Conservation (phyloP, 2,113 vertebrate species). For the crab-eating macaque (Macaca fascicularis) region DNA sequence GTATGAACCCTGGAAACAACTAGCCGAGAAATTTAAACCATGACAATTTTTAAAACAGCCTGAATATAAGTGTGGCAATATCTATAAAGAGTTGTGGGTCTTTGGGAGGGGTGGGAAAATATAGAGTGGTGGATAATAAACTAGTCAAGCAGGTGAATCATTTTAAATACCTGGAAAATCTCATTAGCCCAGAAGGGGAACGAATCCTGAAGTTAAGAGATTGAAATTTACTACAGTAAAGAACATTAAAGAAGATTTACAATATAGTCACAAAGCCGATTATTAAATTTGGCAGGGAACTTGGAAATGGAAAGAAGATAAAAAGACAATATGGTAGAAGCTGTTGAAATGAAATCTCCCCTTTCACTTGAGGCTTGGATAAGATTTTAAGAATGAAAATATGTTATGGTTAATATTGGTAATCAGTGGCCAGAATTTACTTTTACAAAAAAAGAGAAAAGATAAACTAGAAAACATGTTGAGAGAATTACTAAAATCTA, state of each 20-base stretch:
- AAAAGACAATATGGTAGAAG: conserved; percentile 38
- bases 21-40: conserved; percentile 1
- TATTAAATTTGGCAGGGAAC: conserved; percentile 62
- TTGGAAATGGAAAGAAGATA: conserved; percentile 46
- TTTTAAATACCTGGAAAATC: conserved; percentile 67
- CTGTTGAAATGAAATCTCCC: not conserved
- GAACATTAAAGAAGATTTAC: conserved; percentile 70
- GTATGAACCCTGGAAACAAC: not conserved
- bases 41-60: not conserved
- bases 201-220: conserved; percentile 46
- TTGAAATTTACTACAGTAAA: conserved; percentile 70
- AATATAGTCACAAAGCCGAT: conserved; percentile 60
- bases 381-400: conserved; percentile 17
- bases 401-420: not conserved
- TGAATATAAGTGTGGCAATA: not conserved
- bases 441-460: not conserved
- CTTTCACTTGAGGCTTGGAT: not conserved
- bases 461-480: not conserved
- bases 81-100: not conserved
- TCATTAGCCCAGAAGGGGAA: conserved; percentile 56
- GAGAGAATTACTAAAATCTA: not conserved
- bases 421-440: not conserved
- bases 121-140: conserved; percentile 53
- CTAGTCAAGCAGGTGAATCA: conserved; percentile 62
- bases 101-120: not conserved